Percentiles rank a stretch among this genome's conserved stretches.
Evolutionary conservation across 2,797 vertebrate genomes (phyloP).

Genomic region (Scomberomorus guttatus): DNA sequence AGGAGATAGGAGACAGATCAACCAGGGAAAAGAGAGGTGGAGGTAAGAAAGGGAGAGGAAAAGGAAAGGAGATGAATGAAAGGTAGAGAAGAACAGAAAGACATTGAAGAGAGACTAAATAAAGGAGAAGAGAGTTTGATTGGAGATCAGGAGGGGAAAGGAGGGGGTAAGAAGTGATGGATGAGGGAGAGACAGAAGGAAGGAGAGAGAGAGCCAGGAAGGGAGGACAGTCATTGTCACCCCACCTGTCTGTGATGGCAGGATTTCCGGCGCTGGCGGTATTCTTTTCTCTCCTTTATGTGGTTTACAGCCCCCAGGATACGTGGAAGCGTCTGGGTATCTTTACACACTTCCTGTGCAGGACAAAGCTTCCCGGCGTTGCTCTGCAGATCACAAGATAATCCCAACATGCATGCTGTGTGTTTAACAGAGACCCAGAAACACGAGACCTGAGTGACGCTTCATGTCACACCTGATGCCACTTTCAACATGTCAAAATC

Average conservation of each 20-base stretch:
- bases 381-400: slow-evolving; percentile 67
- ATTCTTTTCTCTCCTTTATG: slow-evolving; percentile 71
- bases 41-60: not conserved
- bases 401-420: slow-evolving; percentile 40
- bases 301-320: slow-evolving; percentile 66
- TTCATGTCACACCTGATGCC: slow-evolving; percentile 16
- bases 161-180: slow-evolving; percentile 35
- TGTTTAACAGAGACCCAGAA: slow-evolving; percentile 30
- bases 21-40: not conserved
- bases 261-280: slow-evolving; percentile 67
- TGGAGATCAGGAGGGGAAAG: slow-evolving; percentile 20
- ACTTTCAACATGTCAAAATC: slow-evolving; percentile 15
- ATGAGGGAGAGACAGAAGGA: slow-evolving; percentile 20
- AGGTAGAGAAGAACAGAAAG: not conserved
- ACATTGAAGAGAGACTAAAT: not conserved
- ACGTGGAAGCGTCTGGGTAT: slow-evolving; percentile 54
- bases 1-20: not conserved
- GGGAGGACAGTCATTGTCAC: slow-evolving; percentile 54
- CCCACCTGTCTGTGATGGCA: slow-evolving; percentile 67
- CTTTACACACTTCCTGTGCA: slow-evolving; percentile 69
- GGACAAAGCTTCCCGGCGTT: slow-evolving; percentile 61
- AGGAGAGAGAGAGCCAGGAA: not conserved
- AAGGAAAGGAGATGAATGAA: not conserved
- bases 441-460: slow-evolving; percentile 40
- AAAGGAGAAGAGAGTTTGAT: slow-evolving; percentile 39